Percentiles rank a stretch among this genome's conserved stretches.
These are phyloP conservation scores for Alentia gelatinosa DNA, from an alignment of 2,888 invertebrate genomes.

Conservation along the genomic window DNA sequence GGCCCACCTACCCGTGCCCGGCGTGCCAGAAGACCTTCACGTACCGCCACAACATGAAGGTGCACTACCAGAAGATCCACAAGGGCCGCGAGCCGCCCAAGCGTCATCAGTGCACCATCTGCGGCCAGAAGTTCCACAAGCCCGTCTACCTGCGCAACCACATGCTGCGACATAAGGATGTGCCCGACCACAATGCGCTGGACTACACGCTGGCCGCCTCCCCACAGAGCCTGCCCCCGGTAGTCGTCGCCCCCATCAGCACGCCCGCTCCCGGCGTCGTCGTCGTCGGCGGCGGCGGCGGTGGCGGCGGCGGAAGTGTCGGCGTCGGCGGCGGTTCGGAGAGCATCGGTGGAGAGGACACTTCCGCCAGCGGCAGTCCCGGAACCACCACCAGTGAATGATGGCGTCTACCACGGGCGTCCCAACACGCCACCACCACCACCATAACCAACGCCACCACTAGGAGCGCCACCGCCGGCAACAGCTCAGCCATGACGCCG, in stretches of 20 bases:
- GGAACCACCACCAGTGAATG: conserved; percentile 43
- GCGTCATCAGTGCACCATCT: conserved; percentile 60
- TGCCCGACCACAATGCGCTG: not conserved
- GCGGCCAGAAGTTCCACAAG: conserved; percentile 63
- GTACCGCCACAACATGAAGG: conserved; percentile 64
- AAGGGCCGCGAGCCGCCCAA: conserved; percentile 62
- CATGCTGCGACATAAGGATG: conserved; percentile 55
- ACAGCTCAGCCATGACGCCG: not conserved
- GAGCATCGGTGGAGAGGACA: conserved; percentile 36
- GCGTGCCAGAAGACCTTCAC: conserved; percentile 63
- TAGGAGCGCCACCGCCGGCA: not conserved
- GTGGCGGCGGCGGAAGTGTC: not conserved
- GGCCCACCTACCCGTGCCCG: conserved; percentile 61
- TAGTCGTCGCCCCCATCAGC: not conserved
- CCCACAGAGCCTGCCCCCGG: not conserved
- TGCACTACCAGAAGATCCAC: conserved; percentile 63
- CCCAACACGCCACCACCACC: not conserved
- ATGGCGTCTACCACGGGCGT: not conserved
- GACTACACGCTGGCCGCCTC: conserved; percentile 40
- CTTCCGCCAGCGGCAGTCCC: conserved; percentile 41
- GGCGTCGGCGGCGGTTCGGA: conserved; percentile 16
- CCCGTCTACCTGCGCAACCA: conserved; percentile 62
- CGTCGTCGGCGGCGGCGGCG: not conserved
- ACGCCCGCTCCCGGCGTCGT: not conserved
- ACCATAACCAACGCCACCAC: not conserved